phyloP scores from a whole-genome alignment of 2,797 vertebrate species.

The Heteromormyrus szaboi region DNA sequence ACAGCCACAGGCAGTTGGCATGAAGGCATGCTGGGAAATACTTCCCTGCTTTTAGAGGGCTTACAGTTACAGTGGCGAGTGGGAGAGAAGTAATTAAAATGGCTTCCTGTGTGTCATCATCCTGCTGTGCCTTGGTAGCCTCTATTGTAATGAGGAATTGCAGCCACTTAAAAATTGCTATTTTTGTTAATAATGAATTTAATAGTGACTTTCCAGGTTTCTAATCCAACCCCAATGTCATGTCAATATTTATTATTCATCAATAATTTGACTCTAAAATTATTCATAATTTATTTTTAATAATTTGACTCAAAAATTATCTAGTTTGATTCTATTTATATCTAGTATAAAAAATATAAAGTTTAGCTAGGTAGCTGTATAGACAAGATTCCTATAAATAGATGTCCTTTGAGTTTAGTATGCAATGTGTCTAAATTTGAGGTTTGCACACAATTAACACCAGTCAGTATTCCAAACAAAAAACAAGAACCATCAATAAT shows the following conservation, averaged over 20 bases:
- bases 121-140: not conserved
- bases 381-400: not conserved
- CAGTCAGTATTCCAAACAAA: not conserved
- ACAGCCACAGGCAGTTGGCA: not conserved
- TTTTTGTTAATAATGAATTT: slow-evolving; percentile 10
- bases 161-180: not conserved
- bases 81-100: slow-evolving; percentile 16
- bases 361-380: not conserved
- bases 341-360: not conserved
- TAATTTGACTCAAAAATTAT: not conserved
- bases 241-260: not conserved
- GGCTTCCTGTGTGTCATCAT: slow-evolving; percentile 6
- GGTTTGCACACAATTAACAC: not conserved
- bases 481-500: not conserved
- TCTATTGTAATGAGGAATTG: not conserved
- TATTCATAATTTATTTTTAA: not conserved
- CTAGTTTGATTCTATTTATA: not conserved
- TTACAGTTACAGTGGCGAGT: not conserved
- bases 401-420: not conserved
- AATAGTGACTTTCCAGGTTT: not conserved
- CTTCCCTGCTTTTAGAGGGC: slow-evolving; percentile 7
- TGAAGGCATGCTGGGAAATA: not conserved
- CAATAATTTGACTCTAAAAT: not conserved
- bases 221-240: not conserved
- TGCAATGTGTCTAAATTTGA: not conserved